These are phyloP conservation scores for Polietes domitor DNA, from an alignment of 2,888 invertebrate species.

Conservation along the genomic window DNA sequence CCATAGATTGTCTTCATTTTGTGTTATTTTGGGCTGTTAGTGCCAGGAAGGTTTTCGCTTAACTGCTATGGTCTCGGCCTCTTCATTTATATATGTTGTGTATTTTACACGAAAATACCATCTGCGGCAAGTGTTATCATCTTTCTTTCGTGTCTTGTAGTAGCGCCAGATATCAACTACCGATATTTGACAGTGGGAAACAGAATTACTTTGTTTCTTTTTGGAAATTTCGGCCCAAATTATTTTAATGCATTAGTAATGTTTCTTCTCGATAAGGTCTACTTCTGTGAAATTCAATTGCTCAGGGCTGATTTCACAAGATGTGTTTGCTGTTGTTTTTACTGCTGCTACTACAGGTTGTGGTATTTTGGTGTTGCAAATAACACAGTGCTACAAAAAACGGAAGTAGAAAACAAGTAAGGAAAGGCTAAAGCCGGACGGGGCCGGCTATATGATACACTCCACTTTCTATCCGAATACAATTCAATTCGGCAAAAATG, in stretches of 20 bases:
- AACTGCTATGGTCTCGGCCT: background rate
- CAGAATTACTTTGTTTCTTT: background rate
- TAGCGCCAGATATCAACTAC: background rate
- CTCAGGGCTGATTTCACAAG: too few relatives aligned
- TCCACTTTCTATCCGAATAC: too few relatives aligned
- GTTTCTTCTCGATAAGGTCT: background rate
- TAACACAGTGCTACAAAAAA: too few relatives aligned
- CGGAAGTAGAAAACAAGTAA: too few relatives aligned
- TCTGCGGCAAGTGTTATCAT: background rate
- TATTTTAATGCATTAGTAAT: background rate
- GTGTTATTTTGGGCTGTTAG: background rate
- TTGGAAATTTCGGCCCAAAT: background rate
- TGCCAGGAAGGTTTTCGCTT: background rate
- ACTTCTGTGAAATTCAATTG: too few relatives aligned
- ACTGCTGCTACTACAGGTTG: too few relatives aligned
- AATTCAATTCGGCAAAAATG: too few relatives aligned
- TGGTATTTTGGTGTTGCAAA: too few relatives aligned
- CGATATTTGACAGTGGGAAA: too few relatives aligned
- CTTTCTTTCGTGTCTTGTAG: background rate
- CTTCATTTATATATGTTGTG: background rate
- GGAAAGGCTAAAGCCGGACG: too few relatives aligned
- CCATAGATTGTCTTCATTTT: slow-evolving; percentile 4
- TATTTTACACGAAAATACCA: background rate
- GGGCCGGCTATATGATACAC: too few relatives aligned
- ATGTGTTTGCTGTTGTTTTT: too few relatives aligned